Evolutionary conservation across 2,797 vertebrate species (phyloP).

Genomic region (Phalanger gymnotis): DNA sequence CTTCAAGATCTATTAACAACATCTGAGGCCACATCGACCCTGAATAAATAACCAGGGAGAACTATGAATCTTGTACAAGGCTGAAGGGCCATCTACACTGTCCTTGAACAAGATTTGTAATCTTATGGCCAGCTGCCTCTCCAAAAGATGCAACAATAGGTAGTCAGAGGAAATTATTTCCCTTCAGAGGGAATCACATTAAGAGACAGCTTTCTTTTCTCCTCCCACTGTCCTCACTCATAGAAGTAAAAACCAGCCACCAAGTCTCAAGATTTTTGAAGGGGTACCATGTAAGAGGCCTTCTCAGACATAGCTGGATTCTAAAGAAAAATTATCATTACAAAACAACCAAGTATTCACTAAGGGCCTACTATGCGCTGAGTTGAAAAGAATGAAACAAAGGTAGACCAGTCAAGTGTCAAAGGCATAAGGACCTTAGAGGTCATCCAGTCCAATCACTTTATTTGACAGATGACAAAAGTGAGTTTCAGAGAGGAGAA

Average conservation of each 20-base stretch:
- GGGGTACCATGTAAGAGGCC: not conserved
- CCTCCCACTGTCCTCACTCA: not conserved
- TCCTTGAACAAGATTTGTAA: not conserved
- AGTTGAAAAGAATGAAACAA: not conserved
- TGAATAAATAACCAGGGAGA: not conserved
- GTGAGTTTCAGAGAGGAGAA: not conserved
- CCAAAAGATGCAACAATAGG: constrained; percentile 29
- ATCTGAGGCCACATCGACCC: not conserved
- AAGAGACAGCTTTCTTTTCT: not conserved
- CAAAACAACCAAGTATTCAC: not conserved
- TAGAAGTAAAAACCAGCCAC: not conserved
- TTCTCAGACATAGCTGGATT: not conserved
- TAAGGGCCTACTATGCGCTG: not conserved
- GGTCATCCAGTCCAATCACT: not conserved
- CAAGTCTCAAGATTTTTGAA: not conserved
- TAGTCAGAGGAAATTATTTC: constrained; percentile 14
- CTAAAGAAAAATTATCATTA: not conserved
- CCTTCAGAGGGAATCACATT: not conserved
- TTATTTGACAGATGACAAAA: not conserved
- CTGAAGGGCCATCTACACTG: not conserved
- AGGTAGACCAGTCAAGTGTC: not conserved
- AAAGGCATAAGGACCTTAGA: not conserved
- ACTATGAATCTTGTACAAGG: not conserved
- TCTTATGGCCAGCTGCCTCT: not conserved
- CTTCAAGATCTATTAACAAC: not conserved